Evolutionary conservation across 1,140 invertebrate species (phyloP).

Genomic region (Anastrepha obliqua): DNA sequence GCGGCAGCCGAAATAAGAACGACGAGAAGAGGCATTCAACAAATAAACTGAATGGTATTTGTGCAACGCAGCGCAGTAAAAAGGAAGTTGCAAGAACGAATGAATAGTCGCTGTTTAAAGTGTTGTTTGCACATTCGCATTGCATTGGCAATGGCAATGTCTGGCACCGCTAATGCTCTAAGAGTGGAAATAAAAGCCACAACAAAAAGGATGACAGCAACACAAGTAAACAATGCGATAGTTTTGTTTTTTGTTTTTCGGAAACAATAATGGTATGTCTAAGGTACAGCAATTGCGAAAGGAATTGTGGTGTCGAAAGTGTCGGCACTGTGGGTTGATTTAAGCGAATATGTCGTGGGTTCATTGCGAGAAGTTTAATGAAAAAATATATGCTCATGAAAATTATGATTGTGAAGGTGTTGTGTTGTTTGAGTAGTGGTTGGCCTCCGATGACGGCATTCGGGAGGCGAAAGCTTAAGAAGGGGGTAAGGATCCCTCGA

Average conservation of each 20-base stretch:
- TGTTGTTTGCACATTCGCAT: constrained; percentile 26
- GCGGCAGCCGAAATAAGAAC: neutral
- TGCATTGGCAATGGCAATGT: constrained; percentile 16
- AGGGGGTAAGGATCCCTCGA: too few relatives aligned
- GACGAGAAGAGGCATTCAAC: neutral
- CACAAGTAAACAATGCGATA: constrained; percentile 45
- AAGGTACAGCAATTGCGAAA: neutral
- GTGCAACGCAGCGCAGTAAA: neutral
- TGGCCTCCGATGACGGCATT: too few relatives aligned
- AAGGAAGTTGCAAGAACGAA: neutral
- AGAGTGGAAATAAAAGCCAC: constrained; percentile 17
- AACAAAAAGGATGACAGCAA: constrained; percentile 9
- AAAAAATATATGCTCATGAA: too few relatives aligned
- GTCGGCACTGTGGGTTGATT: neutral
- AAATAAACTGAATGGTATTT: constrained; percentile 35
- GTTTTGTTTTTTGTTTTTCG: neutral
- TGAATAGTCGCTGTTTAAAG: constrained; percentile 4
- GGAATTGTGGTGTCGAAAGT: neutral
- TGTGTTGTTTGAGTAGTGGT: too few relatives aligned
- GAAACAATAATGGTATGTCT: neutral
- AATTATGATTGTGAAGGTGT: too few relatives aligned
- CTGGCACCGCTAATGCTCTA: neutral
- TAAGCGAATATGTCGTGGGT: neutral
- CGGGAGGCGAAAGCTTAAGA: too few relatives aligned
- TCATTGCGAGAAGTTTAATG: too few relatives aligned